A percentile compares a stretch with the other conserved stretches of the same genome.
Evolutionary conservation across 2,888 invertebrate genomes (phyloP).

Genomic region (Zygogramma bicolorata): DNA sequence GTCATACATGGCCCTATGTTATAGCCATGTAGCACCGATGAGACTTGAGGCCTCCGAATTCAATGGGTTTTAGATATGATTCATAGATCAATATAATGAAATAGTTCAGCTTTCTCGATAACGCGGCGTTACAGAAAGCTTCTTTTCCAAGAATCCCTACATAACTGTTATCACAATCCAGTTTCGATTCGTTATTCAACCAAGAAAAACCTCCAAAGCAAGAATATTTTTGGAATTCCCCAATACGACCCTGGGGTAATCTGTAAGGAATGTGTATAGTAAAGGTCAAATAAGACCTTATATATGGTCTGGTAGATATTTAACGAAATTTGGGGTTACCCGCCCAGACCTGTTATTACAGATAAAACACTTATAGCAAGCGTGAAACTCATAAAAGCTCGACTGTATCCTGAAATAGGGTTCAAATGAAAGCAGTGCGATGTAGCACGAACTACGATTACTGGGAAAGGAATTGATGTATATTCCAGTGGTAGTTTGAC

Average conservation of each 20-base stretch:
- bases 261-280: neutral
- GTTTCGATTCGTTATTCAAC: too few species aligned
- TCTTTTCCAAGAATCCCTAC: too few species aligned
- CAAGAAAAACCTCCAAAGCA: too few species aligned
- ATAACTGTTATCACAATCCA: too few species aligned
- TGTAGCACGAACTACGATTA: neutral
- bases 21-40: too few species aligned
- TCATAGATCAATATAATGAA: too few species aligned
- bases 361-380: conserved; percentile 5
- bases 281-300: conserved; percentile 1
- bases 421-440: neutral
- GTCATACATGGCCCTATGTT: too few species aligned
- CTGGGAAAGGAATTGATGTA: neutral
- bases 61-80: too few species aligned
- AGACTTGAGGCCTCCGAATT: too few species aligned
- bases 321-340: conserved; percentile 6
- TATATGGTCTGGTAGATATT: conserved; percentile 4
- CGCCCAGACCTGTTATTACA: conserved; percentile 10
- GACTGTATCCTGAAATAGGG: neutral
- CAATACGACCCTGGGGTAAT: neutral
- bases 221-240: neutral
- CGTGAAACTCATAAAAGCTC: conserved; percentile 2
- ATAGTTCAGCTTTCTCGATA: too few species aligned
- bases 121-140: too few species aligned
- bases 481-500: neutral